These are phyloP conservation scores for Gobio gobio DNA, from an alignment of 2,113 vertebrate species.

Conservation along the genomic window DNA sequence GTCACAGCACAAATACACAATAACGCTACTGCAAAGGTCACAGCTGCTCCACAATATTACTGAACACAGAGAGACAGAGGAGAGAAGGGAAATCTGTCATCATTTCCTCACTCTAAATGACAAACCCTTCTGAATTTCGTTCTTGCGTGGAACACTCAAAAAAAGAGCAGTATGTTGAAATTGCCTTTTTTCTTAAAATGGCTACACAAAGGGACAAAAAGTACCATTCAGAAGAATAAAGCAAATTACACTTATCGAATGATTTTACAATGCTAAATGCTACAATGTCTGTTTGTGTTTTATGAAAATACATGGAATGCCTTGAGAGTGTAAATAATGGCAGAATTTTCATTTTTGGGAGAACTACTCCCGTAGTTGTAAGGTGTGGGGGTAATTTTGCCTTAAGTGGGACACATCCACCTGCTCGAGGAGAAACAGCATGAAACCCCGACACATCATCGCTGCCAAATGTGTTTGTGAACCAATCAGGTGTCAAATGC, in stretches of 20 bases:
- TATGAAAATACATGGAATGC: background rate
- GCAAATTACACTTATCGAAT: background rate
- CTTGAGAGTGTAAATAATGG: background rate
- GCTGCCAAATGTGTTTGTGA: constrained; percentile 33
- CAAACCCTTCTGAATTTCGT: background rate
- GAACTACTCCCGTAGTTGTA: background rate
- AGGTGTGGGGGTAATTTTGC: background rate
- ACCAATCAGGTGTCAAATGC: constrained; percentile 26
- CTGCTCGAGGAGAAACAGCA: background rate
- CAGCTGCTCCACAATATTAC: constrained; percentile 51
- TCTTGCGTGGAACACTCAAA: background rate
- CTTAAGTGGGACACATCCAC: background rate
- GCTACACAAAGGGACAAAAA: background rate
- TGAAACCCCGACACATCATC: background rate
- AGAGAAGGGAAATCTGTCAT: constrained; percentile 21
- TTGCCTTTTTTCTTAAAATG: background rate
- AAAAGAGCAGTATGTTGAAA: background rate
- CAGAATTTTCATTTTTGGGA: background rate
- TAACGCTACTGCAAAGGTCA: constrained; percentile 53
- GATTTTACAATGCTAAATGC: background rate
- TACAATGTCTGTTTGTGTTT: background rate
- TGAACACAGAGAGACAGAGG: background rate
- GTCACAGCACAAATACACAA: constrained; percentile 53
- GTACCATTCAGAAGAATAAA: background rate
- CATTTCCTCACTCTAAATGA: constrained; percentile 1